A percentile compares a stretch with the other conserved stretches of the same genome.
phyloP scores from a whole-genome alignment of 2,797 vertebrate genomes.

The Centroberyx gerrardi region DNA sequence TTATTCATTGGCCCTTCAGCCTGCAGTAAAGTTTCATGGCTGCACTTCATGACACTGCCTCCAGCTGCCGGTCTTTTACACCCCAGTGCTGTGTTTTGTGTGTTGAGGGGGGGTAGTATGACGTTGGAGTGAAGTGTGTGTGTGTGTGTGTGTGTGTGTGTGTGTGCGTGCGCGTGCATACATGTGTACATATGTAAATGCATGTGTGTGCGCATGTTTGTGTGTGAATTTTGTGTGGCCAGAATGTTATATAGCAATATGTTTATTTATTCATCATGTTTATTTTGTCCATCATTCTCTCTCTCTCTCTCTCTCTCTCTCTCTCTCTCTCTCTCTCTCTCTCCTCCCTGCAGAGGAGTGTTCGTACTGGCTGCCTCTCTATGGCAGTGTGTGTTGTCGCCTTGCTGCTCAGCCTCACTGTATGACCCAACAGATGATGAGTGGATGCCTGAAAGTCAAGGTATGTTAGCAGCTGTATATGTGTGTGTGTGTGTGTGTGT shows the following conservation, averaged over 20 bases:
- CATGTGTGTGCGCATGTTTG: slow-evolving; percentile 35
- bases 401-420: slow-evolving; percentile 94
- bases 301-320: slow-evolving; percentile 47
- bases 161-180: slow-evolving; percentile 15
- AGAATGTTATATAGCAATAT: slow-evolving; percentile 40
- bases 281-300: slow-evolving; percentile 38
- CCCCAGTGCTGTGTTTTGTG: slow-evolving; percentile 46
- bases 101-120: slow-evolving; percentile 26
- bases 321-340: slow-evolving; percentile 9
- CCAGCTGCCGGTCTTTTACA: slow-evolving; percentile 71
- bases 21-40: slow-evolving; percentile 78
- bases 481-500: slow-evolving; percentile 19
- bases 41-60: slow-evolving; percentile 60
- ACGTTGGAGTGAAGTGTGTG: not conserved
- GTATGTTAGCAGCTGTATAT: slow-evolving; percentile 66
- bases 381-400: slow-evolving; percentile 94
- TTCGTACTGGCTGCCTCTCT: slow-evolving; percentile 95
- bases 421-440: slow-evolving; percentile 91
- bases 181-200: slow-evolving; percentile 28
- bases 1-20: slow-evolving; percentile 79
- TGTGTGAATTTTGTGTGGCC: slow-evolving; percentile 24
- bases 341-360: slow-evolving; percentile 87
- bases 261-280: slow-evolving; percentile 34
- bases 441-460: slow-evolving; percentile 91
- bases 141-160: slow-evolving; percentile 27